phyloP scores from a whole-genome alignment of 1,140 invertebrate species.

The Hypothenemus hampei region DNA sequence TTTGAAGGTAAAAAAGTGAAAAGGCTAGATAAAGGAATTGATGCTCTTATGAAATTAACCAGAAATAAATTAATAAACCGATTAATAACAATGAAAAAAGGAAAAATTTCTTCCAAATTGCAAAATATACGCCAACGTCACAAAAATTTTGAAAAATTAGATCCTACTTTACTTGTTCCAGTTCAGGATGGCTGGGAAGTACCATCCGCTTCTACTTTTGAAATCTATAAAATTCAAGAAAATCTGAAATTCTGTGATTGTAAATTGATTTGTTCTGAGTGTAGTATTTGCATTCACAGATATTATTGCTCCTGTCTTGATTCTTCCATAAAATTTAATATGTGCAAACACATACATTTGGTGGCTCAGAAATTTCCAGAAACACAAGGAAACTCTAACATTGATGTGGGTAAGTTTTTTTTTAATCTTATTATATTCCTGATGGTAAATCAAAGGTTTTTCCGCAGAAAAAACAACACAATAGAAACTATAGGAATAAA shows the following conservation, averaged over 20 bases:
- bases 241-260: constrained; percentile 1
- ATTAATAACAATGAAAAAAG: neutral
- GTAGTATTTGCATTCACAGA: constrained; percentile 13
- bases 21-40: constrained; percentile 6
- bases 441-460: no score
- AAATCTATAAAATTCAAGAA: constrained; percentile 6
- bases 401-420: no score
- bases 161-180: neutral
- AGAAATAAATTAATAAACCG: neutral
- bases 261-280: constrained; percentile 2
- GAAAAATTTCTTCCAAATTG: neutral
- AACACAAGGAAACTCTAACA: no score
- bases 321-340: neutral
- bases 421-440: no score
- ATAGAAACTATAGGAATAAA: no score
- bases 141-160: neutral
- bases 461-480: no score
- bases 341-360: constrained; percentile 9
- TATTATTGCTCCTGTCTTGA: constrained; percentile 14
- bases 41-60: neutral
- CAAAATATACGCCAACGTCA: neutral
- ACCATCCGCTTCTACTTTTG: neutral
- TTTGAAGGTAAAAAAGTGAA: constrained; percentile 1
- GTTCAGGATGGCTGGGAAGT: neutral
- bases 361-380: no score